phyloP scores from a whole-genome alignment of 2,888 invertebrate genomes.

The Willowsia nigromaculata region DNA sequence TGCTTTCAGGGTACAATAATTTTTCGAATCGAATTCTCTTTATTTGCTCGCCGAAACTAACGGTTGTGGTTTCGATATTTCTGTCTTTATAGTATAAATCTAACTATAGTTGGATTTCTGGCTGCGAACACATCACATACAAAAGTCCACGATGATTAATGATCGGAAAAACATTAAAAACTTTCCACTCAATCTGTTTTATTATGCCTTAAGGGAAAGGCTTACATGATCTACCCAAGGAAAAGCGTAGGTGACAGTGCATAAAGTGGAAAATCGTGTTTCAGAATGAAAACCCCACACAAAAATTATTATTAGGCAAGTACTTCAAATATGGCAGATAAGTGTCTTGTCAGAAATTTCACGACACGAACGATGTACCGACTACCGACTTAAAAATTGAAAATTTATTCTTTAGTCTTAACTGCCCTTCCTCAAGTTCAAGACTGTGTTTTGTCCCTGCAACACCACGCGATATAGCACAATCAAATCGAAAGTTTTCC shows the following conservation, averaged over 20 bases:
- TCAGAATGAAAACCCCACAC: background rate
- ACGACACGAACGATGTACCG: background rate
- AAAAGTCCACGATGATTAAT: conserved; percentile 54
- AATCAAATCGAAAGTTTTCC: conserved; percentile 43
- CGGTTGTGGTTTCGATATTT: too few relatives aligned
- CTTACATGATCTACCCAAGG: background rate
- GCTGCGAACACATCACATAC: background rate
- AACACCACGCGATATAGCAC: background rate
- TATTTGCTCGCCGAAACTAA: too few relatives aligned
- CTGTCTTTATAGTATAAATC: too few relatives aligned
- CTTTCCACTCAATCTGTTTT: conserved; percentile 41
- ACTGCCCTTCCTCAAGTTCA: conserved; percentile 55
- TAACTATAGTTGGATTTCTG: too few relatives aligned
- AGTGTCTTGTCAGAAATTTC: background rate
- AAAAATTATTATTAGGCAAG: background rate
- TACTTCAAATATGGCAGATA: background rate
- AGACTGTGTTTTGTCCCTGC: conserved; percentile 19
- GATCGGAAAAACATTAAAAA: conserved; percentile 47
- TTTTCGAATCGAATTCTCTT: too few relatives aligned
- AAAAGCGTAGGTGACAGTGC: conserved; percentile 43
- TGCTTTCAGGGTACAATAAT: too few relatives aligned
- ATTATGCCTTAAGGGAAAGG: conserved; percentile 13
- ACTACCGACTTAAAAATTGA: background rate
- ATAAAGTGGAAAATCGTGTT: conserved; percentile 41
- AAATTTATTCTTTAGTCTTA: background rate